Conservation (phyloP, 2,888 invertebrate genomes). For the Nebria brevicollis region DNA sequence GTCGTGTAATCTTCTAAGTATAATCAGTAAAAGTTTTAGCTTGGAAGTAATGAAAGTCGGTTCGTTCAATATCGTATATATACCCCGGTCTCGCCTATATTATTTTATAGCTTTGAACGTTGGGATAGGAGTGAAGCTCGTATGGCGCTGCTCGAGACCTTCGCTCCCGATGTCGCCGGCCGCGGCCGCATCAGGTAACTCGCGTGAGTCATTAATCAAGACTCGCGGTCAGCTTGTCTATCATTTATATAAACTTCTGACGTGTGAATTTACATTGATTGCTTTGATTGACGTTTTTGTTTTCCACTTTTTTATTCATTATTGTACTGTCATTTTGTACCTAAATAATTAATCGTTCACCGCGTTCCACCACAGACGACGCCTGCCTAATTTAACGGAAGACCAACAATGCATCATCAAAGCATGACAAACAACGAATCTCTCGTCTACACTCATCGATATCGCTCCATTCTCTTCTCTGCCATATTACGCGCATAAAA, state of each 20-base stretch:
- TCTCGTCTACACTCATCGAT: background rate
- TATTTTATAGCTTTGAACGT: background rate
- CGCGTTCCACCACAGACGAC: background rate
- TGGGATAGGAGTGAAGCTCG: constrained; percentile 8
- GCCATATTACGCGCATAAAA: background rate
- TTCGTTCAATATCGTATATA: too few relatives aligned
- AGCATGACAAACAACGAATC: background rate
- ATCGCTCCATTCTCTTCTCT: background rate
- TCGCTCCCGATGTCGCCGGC: constrained; percentile 11
- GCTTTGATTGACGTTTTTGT: constrained; percentile 57
- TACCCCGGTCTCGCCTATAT: background rate
- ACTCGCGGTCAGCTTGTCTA: constrained; percentile 54
- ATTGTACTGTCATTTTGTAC: constrained; percentile 51
- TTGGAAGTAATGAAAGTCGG: too few relatives aligned
- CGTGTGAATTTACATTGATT: constrained; percentile 65
- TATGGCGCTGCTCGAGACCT: background rate
- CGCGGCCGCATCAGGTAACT: constrained; percentile 28
- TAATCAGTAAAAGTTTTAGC: too few relatives aligned
- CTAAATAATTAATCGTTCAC: constrained; percentile 31
- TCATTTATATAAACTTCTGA: constrained; percentile 63
- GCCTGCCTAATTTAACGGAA: background rate
- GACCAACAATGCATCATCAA: background rate
- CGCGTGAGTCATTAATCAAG: constrained; percentile 44
- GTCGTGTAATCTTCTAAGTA: too few relatives aligned
- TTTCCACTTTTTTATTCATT: constrained; percentile 54